Evolutionary conservation across 2,113 vertebrate genomes (phyloP), one percentile per base, ranked within the genome.

Genomic region (Hiodon alosoides): DNA sequence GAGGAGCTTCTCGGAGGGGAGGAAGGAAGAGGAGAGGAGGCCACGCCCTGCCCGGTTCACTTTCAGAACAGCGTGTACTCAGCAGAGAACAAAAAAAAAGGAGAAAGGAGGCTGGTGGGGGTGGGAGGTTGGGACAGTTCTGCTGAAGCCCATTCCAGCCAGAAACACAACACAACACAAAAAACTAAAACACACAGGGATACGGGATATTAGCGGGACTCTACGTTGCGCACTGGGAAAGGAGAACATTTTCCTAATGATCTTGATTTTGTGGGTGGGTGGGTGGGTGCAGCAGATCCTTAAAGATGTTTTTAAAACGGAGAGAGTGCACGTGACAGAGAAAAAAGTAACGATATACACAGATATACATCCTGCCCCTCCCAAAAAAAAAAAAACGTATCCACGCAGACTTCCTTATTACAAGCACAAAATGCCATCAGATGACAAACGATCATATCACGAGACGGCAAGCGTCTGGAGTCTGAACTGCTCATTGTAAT

Each of bases 61-160:
- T 65, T 53, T 73, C 48, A 46, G 72, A 73, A 73, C 72, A 73
- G 60, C 3, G 51, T 65, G 72, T 73, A 64, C 72, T 50, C 64
- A n/a, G 46, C 64, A 11, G 16, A 2, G 5, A 31, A 31, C 31
- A 31, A 31, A 31, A 31, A n/a, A n/a, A 31, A 31, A 31, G 31
- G 4, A 6, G 69, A 2, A n/a, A n/a, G 68, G 16, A 7, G 69
- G 53, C 52, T 8, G 17, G 48, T 50, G 14, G 68, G 6, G 14
- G 48, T 69, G 46, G 48, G 55, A 4, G 14, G 5, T 17, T 0
- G n/a, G 46, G 50, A 13, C 60, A 3, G 51, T 11, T 31, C 60
- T 50, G 59, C 58, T 48, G 13, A 7, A 2, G 13, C 71, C 48
- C 11, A n/a, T 51, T 60, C 59, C 11, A 46, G 57, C 13, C 47